phyloP scores from a whole-genome alignment of 1,140 invertebrate species.

The Platyscapa corneri region DNA sequence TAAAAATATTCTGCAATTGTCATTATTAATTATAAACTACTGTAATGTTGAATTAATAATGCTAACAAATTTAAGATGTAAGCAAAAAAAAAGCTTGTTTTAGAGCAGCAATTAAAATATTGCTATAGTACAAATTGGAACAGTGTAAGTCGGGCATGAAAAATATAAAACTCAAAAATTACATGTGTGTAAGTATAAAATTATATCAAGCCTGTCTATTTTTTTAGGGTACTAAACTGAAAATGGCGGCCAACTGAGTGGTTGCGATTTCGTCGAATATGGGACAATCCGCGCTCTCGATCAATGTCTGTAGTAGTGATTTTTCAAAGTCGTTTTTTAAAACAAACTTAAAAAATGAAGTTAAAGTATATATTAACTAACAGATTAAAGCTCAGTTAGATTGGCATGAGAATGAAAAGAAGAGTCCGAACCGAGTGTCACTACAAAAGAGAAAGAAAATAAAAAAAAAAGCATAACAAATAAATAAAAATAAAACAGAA shows the following conservation, averaged over 20 bases:
- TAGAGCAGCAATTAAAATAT: constrained; percentile 30
- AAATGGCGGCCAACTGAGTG: constrained; percentile 35
- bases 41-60: constrained; percentile 19
- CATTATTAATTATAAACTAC: not conserved
- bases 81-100: constrained; percentile 15
- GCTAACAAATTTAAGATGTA: constrained; percentile 20
- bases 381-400: constrained; percentile 15
- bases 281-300: not conserved
- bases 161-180: constrained; percentile 21
- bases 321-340: constrained; percentile 54
- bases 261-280: not conserved
- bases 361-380: not conserved
- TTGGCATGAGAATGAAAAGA: not conserved
- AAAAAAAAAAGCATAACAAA: not conserved
- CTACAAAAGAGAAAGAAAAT: not conserved
- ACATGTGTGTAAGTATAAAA: not conserved
- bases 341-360: not conserved
- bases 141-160: constrained; percentile 26
- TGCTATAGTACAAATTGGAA: constrained; percentile 49
- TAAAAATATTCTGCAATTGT: not conserved
- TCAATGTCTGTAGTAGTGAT: constrained; percentile 54
- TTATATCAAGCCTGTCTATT: constrained; percentile 31
- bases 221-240: constrained; percentile 29
- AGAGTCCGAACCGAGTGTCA: not conserved
- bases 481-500: constrained; percentile 13